Evolutionary conservation across 2,113 vertebrate genomes (phyloP).

Genomic region (Rhagologus leucostigma): DNA sequence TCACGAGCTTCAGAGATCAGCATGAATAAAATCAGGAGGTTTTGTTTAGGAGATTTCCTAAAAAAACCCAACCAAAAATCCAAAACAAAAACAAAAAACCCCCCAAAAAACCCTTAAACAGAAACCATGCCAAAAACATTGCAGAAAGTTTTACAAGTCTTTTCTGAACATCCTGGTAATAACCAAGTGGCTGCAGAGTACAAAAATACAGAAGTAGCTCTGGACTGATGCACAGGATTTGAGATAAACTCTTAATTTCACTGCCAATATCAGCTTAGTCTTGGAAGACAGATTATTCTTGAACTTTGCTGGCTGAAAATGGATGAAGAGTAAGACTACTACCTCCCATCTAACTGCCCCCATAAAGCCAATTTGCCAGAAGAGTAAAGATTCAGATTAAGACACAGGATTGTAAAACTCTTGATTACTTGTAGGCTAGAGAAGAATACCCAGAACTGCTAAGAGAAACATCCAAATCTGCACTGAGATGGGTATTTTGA

Average conservation of each 20-base stretch:
- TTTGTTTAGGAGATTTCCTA: not conserved
- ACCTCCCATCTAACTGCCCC: not conserved
- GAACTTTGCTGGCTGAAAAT: not conserved
- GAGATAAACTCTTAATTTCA: not conserved
- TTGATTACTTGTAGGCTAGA: not conserved
- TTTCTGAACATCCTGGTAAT: not conserved
- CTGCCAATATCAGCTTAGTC: not conserved
- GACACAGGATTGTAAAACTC: not conserved
- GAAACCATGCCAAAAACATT: not conserved
- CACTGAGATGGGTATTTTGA: not conserved
- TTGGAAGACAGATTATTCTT: not conserved
- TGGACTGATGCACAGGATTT: not conserved
- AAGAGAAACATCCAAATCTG: not conserved
- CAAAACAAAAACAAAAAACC: accelerated
- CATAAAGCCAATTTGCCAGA: not conserved
- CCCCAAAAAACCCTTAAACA: not conserved
- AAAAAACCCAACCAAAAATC: not conserved
- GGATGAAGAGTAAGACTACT: not conserved
- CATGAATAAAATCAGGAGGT: not conserved
- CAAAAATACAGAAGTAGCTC: not conserved
- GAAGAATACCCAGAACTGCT: not conserved
- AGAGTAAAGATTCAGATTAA: not conserved
- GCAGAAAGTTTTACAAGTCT: not conserved
- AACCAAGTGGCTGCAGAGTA: not conserved
- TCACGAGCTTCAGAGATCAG: not conserved